Conservation (phyloP, 2,797 vertebrate species). For the Cheirogaleus major region DNA sequence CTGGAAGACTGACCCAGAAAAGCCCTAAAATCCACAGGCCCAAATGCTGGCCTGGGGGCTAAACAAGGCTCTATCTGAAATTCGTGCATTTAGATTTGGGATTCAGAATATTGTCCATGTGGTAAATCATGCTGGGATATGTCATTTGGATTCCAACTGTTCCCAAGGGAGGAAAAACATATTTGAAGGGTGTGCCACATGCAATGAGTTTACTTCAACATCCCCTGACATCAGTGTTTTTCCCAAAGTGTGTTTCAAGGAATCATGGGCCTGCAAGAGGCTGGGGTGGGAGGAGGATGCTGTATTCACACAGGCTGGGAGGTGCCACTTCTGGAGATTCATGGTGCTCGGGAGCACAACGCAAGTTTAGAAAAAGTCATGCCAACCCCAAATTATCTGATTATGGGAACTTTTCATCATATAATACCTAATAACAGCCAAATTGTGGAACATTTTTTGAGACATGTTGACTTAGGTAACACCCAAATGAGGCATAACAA, state of each 20-base stretch:
- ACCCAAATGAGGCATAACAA: background rate
- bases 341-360: background rate
- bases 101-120: constrained; percentile 32
- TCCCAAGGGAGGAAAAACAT: background rate
- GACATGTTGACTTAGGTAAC: background rate
- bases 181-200: constrained; percentile 24
- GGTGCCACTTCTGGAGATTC: background rate
- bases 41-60: background rate
- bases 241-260: background rate
- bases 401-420: background rate
- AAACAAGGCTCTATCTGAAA: constrained; percentile 33
- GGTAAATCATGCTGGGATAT: background rate
- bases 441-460: background rate
- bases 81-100: background rate
- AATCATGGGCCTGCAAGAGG: background rate
- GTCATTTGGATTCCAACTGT: constrained; percentile 27
- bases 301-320: background rate
- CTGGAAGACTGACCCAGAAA: background rate
- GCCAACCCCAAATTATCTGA: background rate
- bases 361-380: background rate
- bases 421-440: background rate
- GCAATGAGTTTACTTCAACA: constrained; percentile 50
- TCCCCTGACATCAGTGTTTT: constrained; percentile 26
- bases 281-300: background rate
- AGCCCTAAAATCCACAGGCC: background rate